Evolutionary conservation across 2,888 invertebrate species (phyloP).

Genomic region (Flexamia atlantica): DNA sequence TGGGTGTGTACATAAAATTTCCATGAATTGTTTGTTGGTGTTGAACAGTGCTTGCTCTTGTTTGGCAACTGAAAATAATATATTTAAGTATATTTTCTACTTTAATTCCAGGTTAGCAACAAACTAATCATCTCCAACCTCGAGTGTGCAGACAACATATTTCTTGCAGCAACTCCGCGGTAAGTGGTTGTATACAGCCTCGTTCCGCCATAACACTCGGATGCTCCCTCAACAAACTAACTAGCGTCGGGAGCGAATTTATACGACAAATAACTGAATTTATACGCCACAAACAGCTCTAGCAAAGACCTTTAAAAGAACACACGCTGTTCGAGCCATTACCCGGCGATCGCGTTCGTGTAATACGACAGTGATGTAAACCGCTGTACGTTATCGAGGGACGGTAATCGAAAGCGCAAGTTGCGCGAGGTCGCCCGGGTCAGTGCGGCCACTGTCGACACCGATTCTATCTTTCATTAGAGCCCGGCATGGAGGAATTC

Average conservation of each 20-base stretch:
- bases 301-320: conserved; percentile 37
- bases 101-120: too few relatives aligned
- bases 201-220: conserved; percentile 3
- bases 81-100: too few relatives aligned
- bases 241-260: conserved; percentile 15
- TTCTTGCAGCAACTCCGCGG: too few relatives aligned
- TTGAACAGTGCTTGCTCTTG: too few relatives aligned
- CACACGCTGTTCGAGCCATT: conserved; percentile 45
- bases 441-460: conserved; percentile 42
- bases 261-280: conserved; percentile 15
- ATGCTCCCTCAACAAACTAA: conserved; percentile 12
- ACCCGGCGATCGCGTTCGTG: background rate
- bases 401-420: conserved; percentile 50
- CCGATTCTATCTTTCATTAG: conserved; percentile 62
- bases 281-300: conserved; percentile 21
- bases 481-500: conserved; percentile 60
- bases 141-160: too few relatives aligned
- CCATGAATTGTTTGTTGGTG: too few relatives aligned
- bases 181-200: background rate
- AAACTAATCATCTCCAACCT: too few relatives aligned
- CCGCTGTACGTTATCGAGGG: conserved; percentile 36
- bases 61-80: too few relatives aligned
- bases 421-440: conserved; percentile 48
- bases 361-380: conserved; percentile 32
- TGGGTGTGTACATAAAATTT: too few relatives aligned